phyloP scores from a whole-genome alignment of 2,888 invertebrate genomes.

The Conistra vaccinii region DNA sequence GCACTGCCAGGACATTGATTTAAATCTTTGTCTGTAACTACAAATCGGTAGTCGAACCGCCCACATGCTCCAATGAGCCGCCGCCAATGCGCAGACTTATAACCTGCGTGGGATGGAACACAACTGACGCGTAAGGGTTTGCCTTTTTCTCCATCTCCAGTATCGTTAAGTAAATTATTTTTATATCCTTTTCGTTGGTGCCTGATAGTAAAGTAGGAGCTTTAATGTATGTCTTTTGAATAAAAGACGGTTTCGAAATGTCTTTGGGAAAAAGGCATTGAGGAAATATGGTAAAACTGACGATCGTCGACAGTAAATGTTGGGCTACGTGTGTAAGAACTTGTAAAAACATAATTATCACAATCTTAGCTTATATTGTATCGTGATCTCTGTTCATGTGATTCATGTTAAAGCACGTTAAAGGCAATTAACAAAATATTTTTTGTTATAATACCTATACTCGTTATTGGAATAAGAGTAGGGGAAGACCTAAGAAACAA shows the following conservation, averaged over 20 bases:
- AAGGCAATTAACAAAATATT: no score
- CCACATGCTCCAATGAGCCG: neutral
- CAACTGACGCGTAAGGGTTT: neutral
- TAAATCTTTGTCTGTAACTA: neutral
- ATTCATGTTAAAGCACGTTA: no score
- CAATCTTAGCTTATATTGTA: neutral
- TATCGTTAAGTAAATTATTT: neutral
- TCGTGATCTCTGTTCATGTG: neutral
- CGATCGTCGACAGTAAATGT: neutral
- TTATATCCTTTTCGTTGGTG: neutral
- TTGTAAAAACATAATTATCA: neutral
- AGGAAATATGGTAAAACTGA: neutral
- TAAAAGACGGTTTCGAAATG: neutral
- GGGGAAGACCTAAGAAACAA: no score
- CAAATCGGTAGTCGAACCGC: conserved; percentile 10
- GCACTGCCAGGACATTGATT: neutral
- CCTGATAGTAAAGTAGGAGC: neutral
- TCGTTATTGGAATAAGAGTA: no score
- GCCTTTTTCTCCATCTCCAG: neutral
- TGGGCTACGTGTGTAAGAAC: neutral
- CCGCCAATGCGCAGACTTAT: conserved; percentile 4
- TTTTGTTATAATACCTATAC: no score
- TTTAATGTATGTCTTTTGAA: neutral
- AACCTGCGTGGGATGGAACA: conserved; percentile 28
- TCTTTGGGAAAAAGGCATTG: neutral